Conservation (phyloP, 1,140 invertebrate genomes). For the Theocolax elegans region DNA sequence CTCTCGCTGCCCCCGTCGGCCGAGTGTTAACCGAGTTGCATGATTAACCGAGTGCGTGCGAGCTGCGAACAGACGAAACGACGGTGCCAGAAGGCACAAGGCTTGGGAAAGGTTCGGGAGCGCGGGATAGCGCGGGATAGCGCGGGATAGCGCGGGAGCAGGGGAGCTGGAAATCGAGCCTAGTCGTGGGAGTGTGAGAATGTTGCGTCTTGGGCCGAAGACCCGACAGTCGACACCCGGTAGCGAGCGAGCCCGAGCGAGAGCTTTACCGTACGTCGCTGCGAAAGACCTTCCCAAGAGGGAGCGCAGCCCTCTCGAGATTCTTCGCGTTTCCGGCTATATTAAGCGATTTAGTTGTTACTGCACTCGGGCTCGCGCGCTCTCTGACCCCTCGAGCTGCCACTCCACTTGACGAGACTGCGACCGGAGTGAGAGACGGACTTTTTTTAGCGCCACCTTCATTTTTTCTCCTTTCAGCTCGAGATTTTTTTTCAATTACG, state of each 20-base stretch:
- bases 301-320: slow-evolving; percentile 9
- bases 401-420: slow-evolving; percentile 15
- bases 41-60: not conserved
- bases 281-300: not conserved
- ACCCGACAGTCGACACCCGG: too few species aligned
- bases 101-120: too few species aligned
- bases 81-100: too few species aligned
- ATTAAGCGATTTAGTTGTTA: slow-evolving; percentile 30
- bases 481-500: slow-evolving; percentile 2
- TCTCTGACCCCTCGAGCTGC: not conserved
- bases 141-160: too few species aligned
- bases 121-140: too few species aligned
- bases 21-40: too few species aligned
- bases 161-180: not conserved
- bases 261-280: too few species aligned
- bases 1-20: not conserved
- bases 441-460: slow-evolving; percentile 15
- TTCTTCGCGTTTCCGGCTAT: slow-evolving; percentile 36
- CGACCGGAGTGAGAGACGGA: not conserved
- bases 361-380: not conserved
- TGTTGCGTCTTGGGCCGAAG: not conserved
- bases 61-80: too few species aligned
- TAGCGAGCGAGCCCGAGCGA: too few species aligned
- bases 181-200: slow-evolving; percentile 27
- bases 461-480: not conserved